Percentiles rank a stretch among this genome's conserved stretches.
Conservation (phyloP, 2,113 vertebrate genomes). For the Dicrurus megarhynchus region DNA sequence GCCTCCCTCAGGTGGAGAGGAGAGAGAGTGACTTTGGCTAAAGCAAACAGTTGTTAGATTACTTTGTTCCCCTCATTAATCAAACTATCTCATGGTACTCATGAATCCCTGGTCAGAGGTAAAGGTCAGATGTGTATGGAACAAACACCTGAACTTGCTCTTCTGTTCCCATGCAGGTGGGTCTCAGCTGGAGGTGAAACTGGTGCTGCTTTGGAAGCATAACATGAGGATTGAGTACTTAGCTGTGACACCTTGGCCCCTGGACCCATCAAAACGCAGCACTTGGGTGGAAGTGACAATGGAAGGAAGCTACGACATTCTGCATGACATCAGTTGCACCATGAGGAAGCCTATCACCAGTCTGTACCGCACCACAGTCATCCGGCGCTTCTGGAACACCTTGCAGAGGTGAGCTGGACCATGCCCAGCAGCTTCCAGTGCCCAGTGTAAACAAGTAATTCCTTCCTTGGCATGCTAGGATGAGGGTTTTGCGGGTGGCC, state of each 20-base stretch:
- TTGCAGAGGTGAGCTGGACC: conserved; percentile 84
- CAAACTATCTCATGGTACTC: not conserved
- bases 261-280: conserved; percentile 81
- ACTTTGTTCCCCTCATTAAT: not conserved
- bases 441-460: not conserved
- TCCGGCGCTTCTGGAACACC: conserved; percentile 98
- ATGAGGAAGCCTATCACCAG: conserved; percentile 96
- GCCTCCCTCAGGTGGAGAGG: not conserved
- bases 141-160: not conserved
- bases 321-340: conserved; percentile 97
- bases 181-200: conserved; percentile 92
- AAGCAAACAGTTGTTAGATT: not conserved
- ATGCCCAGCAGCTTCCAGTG: not conserved
- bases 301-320: conserved; percentile 97
- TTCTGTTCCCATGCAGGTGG: conserved; percentile 71
- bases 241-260: conserved; percentile 88
- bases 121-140: not conserved
- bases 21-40: not conserved
- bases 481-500: not conserved
- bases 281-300: conserved; percentile 96
- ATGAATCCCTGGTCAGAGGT: not conserved
- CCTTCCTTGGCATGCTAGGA: not conserved
- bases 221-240: conserved; percentile 98
- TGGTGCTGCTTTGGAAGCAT: conserved; percentile 96
- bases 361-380: conserved; percentile 92